Evolutionary conservation across 2,888 invertebrate genomes (phyloP), one percentile per base, ranked within the genome.

Genomic region (Dryobotodes eremita): DNA sequence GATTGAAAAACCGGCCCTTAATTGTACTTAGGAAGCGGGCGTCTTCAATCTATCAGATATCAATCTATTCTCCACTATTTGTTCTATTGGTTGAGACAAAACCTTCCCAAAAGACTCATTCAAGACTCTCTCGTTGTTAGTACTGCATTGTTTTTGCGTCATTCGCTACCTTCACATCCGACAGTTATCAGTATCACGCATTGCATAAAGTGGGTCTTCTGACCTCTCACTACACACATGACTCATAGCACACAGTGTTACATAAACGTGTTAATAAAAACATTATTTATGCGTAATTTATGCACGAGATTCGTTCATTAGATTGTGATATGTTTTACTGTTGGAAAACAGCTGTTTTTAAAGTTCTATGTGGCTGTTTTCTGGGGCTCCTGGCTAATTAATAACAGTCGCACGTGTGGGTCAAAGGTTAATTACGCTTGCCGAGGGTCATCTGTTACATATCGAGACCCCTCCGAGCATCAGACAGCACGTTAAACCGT

Each of bases 241-340:
- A 87, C 55, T 87, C 89, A 87, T 64, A 36, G n/a, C 50, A 57
- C 76, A 42, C 46, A 20, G 42, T 80, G 79, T 79, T 84, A 86
- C 72, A 71, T 78, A 82, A 84, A 81, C 71, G 69, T 73, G 50
- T 77, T 77, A 79, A 72, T 83, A 74, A 83, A 79, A 82, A 70
- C 71, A 79, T 70, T 73, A 72, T 80, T 80, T 85, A 85, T 68
- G 85, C 65, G 80, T 70, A 75, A 72, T 78, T 62, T 83, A 71
- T 84, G 69, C 36, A 57, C 65, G 62, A 65, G 71, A 81, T 85
- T 75, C 59, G 55, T 71, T 64, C 75, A 64, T 75, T 75, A 77
- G 46, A 71, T 68, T 48, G n/a, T 62, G 61, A 69, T 66, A 73
- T 75, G 65, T 70, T 61, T 50, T 50, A 55, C 17, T 65, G 23